Evolutionary conservation across 2,113 vertebrate species (phyloP).

Genomic region (Cyanoderma ruficeps): DNA sequence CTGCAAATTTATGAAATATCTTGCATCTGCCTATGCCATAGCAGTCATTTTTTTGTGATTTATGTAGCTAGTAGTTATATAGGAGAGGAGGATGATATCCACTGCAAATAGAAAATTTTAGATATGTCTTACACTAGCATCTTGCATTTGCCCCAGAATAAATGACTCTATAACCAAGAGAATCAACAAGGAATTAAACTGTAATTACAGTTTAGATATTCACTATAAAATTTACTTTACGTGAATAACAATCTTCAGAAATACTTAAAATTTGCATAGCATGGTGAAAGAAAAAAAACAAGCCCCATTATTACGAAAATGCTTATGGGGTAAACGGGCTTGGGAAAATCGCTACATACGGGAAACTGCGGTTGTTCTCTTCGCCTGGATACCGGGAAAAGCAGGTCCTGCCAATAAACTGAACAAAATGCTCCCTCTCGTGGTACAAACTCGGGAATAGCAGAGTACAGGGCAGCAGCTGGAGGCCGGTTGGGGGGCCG

Average conservation of each 20-base stretch:
- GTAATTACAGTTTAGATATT: neutral
- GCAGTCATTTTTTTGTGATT: neutral
- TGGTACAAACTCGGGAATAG: neutral
- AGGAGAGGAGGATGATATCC: neutral
- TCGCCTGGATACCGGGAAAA: accelerated
- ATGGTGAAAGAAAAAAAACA: neutral
- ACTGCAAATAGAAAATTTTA: neutral
- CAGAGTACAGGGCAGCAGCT: neutral
- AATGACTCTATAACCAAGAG: neutral
- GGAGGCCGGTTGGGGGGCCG: accelerated
- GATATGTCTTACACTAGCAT: neutral
- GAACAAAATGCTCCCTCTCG: conserved; percentile 33
- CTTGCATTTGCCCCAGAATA: neutral
- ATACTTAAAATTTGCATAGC: neutral
- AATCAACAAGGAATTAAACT: neutral
- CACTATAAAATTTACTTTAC: neutral
- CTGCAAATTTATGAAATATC: neutral
- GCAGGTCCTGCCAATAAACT: neutral
- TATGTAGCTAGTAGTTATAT: neutral
- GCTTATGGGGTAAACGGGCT: neutral
- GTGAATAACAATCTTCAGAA: neutral
- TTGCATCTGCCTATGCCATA: neutral
- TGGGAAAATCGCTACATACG: neutral
- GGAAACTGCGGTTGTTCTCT: neutral
- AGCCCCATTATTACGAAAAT: neutral